Base-by-base conservation (phyloP, 2,797 vertebrate species). In the Lagorchestes hirsutus region DNA sequence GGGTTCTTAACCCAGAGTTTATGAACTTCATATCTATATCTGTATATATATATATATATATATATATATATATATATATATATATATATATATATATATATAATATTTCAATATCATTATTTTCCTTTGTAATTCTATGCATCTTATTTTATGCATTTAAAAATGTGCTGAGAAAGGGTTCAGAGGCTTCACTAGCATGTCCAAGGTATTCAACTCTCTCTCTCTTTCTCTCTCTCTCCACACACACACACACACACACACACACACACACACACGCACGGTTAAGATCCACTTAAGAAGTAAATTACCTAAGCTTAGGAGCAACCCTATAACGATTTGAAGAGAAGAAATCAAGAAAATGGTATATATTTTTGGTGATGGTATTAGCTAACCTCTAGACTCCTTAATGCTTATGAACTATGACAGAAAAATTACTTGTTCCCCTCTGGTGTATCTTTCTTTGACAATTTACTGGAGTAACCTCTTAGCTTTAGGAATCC, bases 401-500 rank as follows among this genome's bases (percentile, higher is more conserved):
- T 97, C 95, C 91, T 95, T 95, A 95, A 58, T 91, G 95, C 62
- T 97, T 97, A 92, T 94, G 58, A 95, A 97, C 50, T 92, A 93
- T 97, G 97, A 95, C 94, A 96, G 93, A 92, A 96, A 91, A 50
- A 91, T 91, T 0, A 27, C 92, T 74, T 0, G 11, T 92, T 97
- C 95, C 92, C 57, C 94, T 93, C 82, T 54, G 90, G 93, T 97
- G 96, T 97, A 95, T 98, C 93, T 97, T 98, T 96, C 95, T 93
- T 95, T 93, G 97, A 91, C 92, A 96, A 96, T 98, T 97, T 97
- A 96, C 94, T 29, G 95, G 96, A 97, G 94, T 67, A 97, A 92
- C 90, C 97, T 98, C 96, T 97, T 97, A 97, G 92, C 91, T 95
- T 96, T 96, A 95, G 87, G 95, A 98, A 94, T 92, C 46, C 90